A percentile compares a stretch with the other conserved stretches of the same genome.
Evolutionary conservation across 2,797 vertebrate genomes (phyloP).

Genomic region (Sarcophilus harrisii): DNA sequence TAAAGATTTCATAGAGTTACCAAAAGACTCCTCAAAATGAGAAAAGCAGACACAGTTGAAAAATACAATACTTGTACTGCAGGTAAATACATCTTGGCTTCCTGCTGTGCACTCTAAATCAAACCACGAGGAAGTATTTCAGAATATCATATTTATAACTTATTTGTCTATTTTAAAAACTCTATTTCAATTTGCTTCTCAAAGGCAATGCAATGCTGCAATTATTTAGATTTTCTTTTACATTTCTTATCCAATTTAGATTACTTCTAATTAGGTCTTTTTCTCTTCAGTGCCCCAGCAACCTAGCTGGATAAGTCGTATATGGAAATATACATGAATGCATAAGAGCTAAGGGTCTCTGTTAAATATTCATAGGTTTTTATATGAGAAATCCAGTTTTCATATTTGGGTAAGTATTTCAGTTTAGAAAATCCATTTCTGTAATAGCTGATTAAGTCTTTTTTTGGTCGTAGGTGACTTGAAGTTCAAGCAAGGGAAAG

Average conservation of each 20-base stretch:
- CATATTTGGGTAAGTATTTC: constrained; percentile 76
- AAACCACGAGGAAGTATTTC: constrained; percentile 61
- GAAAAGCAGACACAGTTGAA: constrained; percentile 20
- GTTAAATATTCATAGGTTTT: constrained; percentile 83
- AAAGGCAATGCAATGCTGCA: constrained; percentile 74
- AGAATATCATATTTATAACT: constrained; percentile 78
- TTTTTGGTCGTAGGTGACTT: constrained; percentile 47
- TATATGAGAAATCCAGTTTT: constrained; percentile 74
- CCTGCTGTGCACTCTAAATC: constrained; percentile 44
- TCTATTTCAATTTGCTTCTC: constrained; percentile 75
- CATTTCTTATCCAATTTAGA: constrained; percentile 81
- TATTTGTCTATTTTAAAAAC: constrained; percentile 72
- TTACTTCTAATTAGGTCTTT: constrained; percentile 82
- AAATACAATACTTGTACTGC: constrained; percentile 38
- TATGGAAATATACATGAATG: constrained; percentile 81
- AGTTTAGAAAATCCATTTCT: constrained; percentile 79
- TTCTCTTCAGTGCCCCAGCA: constrained; percentile 79
- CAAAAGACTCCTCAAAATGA: constrained; percentile 36
- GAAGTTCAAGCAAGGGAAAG: constrained; percentile 53
- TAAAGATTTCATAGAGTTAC: constrained; percentile 27
- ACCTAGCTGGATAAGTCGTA: constrained; percentile 78
- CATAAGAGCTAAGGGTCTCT: constrained; percentile 74
- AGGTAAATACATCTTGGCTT: constrained; percentile 38
- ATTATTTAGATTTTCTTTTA: constrained; percentile 83
- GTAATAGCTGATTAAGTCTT: constrained; percentile 62